A percentile compares a stretch with the other conserved stretches of the same genome.
Evolutionary conservation across 2,797 vertebrate species (phyloP).

Genomic region (Telmatherina bonti): DNA sequence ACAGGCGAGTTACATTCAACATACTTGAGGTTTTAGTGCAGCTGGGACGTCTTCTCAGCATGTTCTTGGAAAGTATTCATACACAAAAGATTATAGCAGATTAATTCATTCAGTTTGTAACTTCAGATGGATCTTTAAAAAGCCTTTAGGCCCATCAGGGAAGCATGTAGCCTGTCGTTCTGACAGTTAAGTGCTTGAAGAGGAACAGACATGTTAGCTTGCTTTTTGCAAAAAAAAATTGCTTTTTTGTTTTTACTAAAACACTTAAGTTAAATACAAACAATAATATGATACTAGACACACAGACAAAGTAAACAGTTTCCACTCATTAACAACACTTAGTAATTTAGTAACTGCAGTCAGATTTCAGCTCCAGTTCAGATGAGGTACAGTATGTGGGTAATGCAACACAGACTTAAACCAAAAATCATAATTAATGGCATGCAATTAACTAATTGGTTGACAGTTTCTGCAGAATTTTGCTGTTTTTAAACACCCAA

Average conservation of each 20-base stretch:
- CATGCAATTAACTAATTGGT: neutral
- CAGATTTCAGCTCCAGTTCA: conserved; percentile 29
- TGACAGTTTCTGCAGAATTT: neutral
- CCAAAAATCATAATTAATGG: neutral
- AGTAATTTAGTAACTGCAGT: neutral
- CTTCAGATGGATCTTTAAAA: neutral
- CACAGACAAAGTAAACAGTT: conserved; percentile 31
- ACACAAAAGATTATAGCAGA: neutral
- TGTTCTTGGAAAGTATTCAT: neutral
- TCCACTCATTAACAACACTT: conserved; percentile 6
- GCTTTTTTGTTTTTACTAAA: conserved; percentile 16
- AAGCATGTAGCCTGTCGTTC: neutral
- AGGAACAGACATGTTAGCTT: neutral
- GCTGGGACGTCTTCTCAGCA: conserved; percentile 13
- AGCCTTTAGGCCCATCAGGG: neutral
- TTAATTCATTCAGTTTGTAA: neutral
- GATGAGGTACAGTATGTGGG: conserved; percentile 7
- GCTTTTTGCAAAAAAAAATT: neutral
- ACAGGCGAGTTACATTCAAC: conserved; percentile 61
- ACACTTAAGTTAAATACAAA: conserved; percentile 41
- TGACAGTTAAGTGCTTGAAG: neutral
- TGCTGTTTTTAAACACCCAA: neutral
- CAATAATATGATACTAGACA: conserved; percentile 8
- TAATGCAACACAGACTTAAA: neutral
- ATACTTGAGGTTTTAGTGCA: conserved; percentile 28